Evolutionary conservation across 2,797 vertebrate species (phyloP), one percentile per base, ranked within the genome.

Genomic region (Philypnodon macrostomus): DNA sequence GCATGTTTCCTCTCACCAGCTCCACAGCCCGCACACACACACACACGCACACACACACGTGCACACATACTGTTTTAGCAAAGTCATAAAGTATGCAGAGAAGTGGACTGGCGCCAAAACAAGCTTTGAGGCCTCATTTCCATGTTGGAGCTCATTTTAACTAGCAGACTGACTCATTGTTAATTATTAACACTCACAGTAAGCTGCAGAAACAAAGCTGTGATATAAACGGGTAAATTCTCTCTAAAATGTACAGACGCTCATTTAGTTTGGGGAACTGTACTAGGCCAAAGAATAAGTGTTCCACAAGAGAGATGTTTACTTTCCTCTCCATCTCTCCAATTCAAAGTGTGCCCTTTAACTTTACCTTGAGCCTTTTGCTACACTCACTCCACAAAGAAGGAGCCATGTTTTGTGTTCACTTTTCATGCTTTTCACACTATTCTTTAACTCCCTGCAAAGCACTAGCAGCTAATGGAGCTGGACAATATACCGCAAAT

Each of bases 171-270:
- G 70, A 81, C 67, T 77, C 70, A 49, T 81, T 37, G 40, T 85
- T 63, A 85, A 84, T 85, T 80, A 86, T 87, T 86, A 81, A 85
- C 73, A 68, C 72, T 77, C 70, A 61, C 59, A 60, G 66, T 64
- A 54, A 77, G 5, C 42, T 59, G 63, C 41, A 5, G 63, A 77
- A 58, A 77, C 69, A 78, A 73, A 71, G 53, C 75, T 58, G 13
- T 12, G 58, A 65, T 60, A 70, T 34, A 61, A 77, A 63, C 29
- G 45, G 53, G 30, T 41, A 21, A 48, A 58, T 42, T 37, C 40
- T 1, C 42, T 16, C 59, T 56, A 42, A 29, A 69, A 47, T 24
- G 37, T 19, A 52, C 46, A 30, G 36, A 60, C 16, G 42, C 53
- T 31, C 40, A 58, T 12, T 34, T 21, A 30, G 7, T 13, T 18